Base-by-base conservation (phyloP, 2,797 vertebrate genomes). In the Hyperoplus lanceolatus region DNA sequence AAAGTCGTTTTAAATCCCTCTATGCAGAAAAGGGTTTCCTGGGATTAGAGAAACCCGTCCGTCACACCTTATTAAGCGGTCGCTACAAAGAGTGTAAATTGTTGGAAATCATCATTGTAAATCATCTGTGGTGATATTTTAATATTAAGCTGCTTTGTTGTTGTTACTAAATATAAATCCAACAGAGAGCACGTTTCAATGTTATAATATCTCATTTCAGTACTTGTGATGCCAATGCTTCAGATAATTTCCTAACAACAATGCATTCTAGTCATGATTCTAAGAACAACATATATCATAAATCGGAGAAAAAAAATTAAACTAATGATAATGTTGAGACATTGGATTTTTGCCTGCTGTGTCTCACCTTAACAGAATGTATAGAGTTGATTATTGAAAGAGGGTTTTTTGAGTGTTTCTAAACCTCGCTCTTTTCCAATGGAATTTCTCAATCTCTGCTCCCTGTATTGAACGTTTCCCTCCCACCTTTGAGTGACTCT, bases 171-270 rank as follows among this genome's bases (percentile, higher is more conserved):
- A 71, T 63, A 58, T 65, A 59, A 84, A 70, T 71, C 75, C 73
- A 62, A 42, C 72, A 70, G 58, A 55, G 55, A 70, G 15, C 85
- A 90, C 87, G 85, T 84, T 82, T 79, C 77, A 58, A 57, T 75
- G 80, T 54, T 16, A 73, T 87, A 86, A 85, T 83, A 81, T 81
- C 16, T 87, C 67, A 81, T 90, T 84, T 82, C 61, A 89, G 18
- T 73, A 70, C 84, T 83, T 79, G 77, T 81, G 29, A n/a, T 63
- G 48, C 43, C 70, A n/a, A 73, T 49, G 69, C 65, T 70, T 45
- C 65, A 55, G 56, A 68, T 68, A 10, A 16, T 69, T 81, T 59
- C 51, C 6, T 1, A 15, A 54, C 48, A 50, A 59, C 67, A 62
- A 29, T 29, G 29, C 29, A 29, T 29, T 29, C 29, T 29, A 29